These are phyloP conservation scores for Simalia tracyae DNA, from an alignment of 2,797 vertebrate genomes.

Conservation along the genomic window DNA sequence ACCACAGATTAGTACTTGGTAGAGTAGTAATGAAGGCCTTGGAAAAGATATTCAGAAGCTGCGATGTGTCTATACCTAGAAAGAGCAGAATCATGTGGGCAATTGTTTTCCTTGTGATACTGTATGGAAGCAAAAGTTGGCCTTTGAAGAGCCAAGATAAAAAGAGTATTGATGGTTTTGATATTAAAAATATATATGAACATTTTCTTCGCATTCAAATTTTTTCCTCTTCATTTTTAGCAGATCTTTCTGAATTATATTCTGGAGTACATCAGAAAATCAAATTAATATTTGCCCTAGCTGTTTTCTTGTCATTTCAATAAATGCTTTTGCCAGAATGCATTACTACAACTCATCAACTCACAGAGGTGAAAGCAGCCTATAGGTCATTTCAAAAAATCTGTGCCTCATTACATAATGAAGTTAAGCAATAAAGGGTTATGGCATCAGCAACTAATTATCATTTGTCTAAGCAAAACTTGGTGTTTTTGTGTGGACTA, in stretches of 20 bases:
- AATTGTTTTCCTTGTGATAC: no score
- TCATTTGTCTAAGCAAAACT: slow-evolving; percentile 2
- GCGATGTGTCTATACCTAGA: no score
- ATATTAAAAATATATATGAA: not conserved
- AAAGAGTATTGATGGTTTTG: not conserved
- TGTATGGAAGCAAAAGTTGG: no score
- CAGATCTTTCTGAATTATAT: not conserved
- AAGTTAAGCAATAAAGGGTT: slow-evolving; percentile 4
- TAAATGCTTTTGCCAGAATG: not conserved
- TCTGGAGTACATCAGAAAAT: not conserved
- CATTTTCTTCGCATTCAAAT: slow-evolving; percentile 2
- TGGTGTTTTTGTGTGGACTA: not conserved
- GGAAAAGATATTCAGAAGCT: no score
- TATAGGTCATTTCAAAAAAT: not conserved
- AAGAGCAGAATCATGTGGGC: no score
- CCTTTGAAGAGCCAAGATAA: no score
- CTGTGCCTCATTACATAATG: not conserved
- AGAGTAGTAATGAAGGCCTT: no score
- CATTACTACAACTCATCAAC: not conserved
- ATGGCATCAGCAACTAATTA: not conserved
- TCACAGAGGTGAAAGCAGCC: not conserved
- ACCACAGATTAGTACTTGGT: no score
- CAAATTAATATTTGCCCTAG: not conserved
- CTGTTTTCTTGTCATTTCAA: not conserved
- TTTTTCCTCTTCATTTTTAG: not conserved